Base-by-base conservation (phyloP, 1,140 invertebrate genomes). In the Agrilus planipennis region DNA sequence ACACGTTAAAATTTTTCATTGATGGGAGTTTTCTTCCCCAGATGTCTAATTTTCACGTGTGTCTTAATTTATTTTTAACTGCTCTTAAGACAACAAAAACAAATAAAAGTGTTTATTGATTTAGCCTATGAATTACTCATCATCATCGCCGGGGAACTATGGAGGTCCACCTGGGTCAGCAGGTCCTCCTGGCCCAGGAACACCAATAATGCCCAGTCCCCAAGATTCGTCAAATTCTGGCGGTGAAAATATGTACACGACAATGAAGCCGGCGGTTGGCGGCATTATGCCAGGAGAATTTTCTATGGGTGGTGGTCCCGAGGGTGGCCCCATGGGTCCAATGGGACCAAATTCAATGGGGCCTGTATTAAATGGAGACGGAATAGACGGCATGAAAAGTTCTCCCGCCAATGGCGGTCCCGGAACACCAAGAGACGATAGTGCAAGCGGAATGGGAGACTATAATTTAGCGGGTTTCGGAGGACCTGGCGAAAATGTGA, bases 191-290 rank as follows among this genome's bases (percentile, higher is more conserved):
- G 81, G 80, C 14, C 80, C 81, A 31, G 90, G 91, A 30, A 96
- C 91, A 52, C 91, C 91, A 12, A 95, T 95, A 45, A 95, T 96
- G 90, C 90, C 90, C 39, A 94, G 89, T 68, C 91, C 90, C 47
- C 91, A 95, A 75, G 71, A 74, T 54, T 72, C 71, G 1, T 72
- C 68, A 9, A 73, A 75, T 56, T 74, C 71, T 6, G 71, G 84
- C 38, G 88, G 88, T 51, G 90, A 95, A 67, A 89, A 87, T 63
- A 94, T 96, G 89, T 96, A 94, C 72, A 89, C 89, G 45, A 81
- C 94, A 79, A 95, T 95, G 91, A 95, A 95, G 73, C 82, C 89
- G 47, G 82, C 87, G 55, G 77, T 84, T 53, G 82, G 81, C 53
- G 84, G 84, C 52, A 56, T 50, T 45, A 60, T 61, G 54, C 51